Evolutionary conservation across 2,113 vertebrate species (phyloP).

Genomic region (Xyliphius kryptos): DNA sequence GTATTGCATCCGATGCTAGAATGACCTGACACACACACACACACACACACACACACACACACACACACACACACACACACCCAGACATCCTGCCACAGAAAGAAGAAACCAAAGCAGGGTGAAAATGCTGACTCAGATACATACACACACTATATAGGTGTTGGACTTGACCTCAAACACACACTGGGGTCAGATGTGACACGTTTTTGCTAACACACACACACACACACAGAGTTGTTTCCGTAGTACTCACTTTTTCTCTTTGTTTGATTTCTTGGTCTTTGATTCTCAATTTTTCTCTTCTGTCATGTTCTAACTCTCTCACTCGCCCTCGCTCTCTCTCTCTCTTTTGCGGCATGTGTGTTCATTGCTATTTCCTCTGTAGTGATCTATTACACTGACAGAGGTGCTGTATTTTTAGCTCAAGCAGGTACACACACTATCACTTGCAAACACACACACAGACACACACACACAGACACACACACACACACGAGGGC

Average conservation of each 20-base stretch:
- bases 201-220: no score
- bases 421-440: constrained; percentile 20
- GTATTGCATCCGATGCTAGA: constrained; percentile 61
- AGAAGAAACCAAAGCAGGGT: constrained; percentile 19
- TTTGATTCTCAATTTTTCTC: not conserved
- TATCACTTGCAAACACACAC: constrained; percentile 25
- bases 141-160: not conserved
- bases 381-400: constrained; percentile 30
- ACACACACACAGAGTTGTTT: not conserved
- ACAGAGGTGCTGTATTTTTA: constrained; percentile 30
- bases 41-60: constrained; percentile 16
- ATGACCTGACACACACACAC: constrained; percentile 26
- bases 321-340: not conserved
- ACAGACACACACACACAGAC: no score
- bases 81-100: constrained; percentile 17
- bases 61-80: constrained; percentile 3
- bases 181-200: constrained; percentile 4
- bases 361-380: constrained; percentile 21
- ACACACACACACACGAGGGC: constrained; percentile 24
- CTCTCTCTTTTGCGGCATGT: not conserved
- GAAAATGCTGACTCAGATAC: constrained; percentile 23
- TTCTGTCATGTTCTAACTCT: not conserved
- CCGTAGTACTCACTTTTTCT: not conserved
- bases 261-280: not conserved
- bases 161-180: constrained; percentile 4